A percentile compares a stretch with the other conserved stretches of the same genome.
Evolutionary conservation across 2,888 invertebrate genomes (phyloP).

Genomic region (Athrips mouffetella): DNA sequence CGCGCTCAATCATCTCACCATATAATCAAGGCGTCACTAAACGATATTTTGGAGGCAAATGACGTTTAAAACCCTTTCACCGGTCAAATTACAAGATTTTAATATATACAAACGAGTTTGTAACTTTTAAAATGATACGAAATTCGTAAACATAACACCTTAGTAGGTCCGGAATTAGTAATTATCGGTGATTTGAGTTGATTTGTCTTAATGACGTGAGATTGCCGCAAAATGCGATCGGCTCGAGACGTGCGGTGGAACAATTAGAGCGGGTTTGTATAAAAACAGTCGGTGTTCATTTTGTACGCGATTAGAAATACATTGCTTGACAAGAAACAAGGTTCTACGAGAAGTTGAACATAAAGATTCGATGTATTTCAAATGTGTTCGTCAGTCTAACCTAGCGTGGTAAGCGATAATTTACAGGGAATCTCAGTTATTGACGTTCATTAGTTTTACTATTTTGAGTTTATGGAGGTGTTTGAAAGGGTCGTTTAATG

Average conservation of each 20-base stretch:
- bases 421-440: conserved; percentile 48
- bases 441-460: conserved; percentile 44
- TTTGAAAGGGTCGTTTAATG: conserved; percentile 14
- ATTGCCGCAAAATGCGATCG: conserved; percentile 54
- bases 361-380: background rate
- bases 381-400: background rate
- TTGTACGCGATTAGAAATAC: background rate
- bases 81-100: conserved; percentile 36
- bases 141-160: conserved; percentile 58
- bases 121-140: conserved; percentile 20
- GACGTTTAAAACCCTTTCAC: conserved; percentile 31
- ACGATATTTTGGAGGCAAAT: conserved; percentile 50
- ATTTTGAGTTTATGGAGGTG: conserved; percentile 30
- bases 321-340: background rate
- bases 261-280: conserved; percentile 31
- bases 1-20: conserved; percentile 29
- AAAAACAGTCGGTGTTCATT: background rate
- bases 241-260: conserved; percentile 45
- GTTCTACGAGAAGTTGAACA: no score
- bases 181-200: conserved; percentile 64
- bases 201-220: conserved; percentile 70
- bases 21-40: conserved; percentile 43
- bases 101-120: conserved; percentile 45
- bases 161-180: conserved; percentile 57
- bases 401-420: conserved; percentile 30